These are phyloP conservation scores for Eupelmus urozonus DNA, from an alignment of 2,888 invertebrate genomes.

Conservation along the genomic window DNA sequence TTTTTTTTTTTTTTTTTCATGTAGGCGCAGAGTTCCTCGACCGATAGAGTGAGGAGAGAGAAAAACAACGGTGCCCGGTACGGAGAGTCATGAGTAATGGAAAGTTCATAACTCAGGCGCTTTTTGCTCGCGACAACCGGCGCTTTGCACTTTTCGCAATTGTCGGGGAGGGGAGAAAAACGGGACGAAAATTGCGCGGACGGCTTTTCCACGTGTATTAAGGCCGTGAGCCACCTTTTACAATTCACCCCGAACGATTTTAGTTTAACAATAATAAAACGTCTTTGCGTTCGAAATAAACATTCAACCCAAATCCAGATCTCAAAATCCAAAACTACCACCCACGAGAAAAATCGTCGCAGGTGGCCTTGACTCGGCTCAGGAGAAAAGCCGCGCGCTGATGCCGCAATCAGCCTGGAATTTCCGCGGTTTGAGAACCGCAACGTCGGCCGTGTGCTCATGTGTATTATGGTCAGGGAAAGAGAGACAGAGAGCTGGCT, in stretches of 20 bases:
- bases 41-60: conserved; percentile 15
- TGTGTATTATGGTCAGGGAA: conserved; percentile 33
- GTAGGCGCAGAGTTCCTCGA: background rate
- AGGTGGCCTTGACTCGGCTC: conserved; percentile 2
- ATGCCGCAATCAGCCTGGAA: conserved; percentile 51
- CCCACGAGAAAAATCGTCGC: too few relatives aligned
- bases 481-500: conserved; percentile 17
- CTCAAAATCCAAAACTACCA: too few relatives aligned
- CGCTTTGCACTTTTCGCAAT: conserved; percentile 40
- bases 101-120: conserved; percentile 30
- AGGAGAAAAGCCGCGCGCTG: background rate
- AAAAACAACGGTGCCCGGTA: conserved; percentile 10
- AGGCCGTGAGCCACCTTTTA: too few relatives aligned
- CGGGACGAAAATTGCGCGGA: too few relatives aligned
- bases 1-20: conserved; percentile 16
- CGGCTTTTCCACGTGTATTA: too few relatives aligned
- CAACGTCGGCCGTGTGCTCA: conserved; percentile 36
- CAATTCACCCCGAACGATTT: too few relatives aligned
- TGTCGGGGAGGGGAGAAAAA: background rate
- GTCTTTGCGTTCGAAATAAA: too few relatives aligned
- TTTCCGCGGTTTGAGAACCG: conserved; percentile 57
- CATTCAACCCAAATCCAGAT: too few relatives aligned
- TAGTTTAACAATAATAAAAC: too few relatives aligned
- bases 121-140: background rate
- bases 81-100: conserved; percentile 32